These are phyloP conservation scores for Pelecanoides urinatrix DNA, from an alignment of 2,113 vertebrate genomes.

Conservation along the genomic window DNA sequence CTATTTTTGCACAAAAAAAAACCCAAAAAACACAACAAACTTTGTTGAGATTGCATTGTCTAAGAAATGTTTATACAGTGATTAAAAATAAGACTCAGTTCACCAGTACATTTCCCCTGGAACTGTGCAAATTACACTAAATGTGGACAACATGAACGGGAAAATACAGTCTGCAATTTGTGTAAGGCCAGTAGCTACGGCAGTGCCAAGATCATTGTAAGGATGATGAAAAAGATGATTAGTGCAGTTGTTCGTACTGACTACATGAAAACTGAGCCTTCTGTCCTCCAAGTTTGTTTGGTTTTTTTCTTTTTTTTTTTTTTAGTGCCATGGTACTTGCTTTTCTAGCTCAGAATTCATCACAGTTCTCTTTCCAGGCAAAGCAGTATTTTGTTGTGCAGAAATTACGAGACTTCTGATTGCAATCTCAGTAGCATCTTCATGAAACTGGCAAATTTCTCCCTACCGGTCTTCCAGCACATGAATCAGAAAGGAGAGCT, in stretches of 20 bases:
- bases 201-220: background rate
- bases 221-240: background rate
- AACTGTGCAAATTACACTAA: background rate
- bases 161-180: background rate
- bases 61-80: background rate
- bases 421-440: background rate
- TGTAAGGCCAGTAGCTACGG: background rate
- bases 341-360: background rate
- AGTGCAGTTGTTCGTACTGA: background rate
- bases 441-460: background rate
- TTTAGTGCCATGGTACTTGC: accelerated
- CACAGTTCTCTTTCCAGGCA: background rate
- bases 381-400: background rate
- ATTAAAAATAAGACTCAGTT: background rate
- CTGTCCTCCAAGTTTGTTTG: background rate
- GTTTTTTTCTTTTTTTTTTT: background rate
- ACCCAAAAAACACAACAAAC: too few species aligned
- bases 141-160: background rate
- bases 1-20: background rate
- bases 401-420: background rate
- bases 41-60: background rate
- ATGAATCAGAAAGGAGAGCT: background rate
- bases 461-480: background rate
- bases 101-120: background rate
- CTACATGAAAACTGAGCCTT: background rate